These are phyloP conservation scores for Sporophila hypoxantha DNA, from an alignment of 2,113 vertebrate species.

Conservation along the genomic window DNA sequence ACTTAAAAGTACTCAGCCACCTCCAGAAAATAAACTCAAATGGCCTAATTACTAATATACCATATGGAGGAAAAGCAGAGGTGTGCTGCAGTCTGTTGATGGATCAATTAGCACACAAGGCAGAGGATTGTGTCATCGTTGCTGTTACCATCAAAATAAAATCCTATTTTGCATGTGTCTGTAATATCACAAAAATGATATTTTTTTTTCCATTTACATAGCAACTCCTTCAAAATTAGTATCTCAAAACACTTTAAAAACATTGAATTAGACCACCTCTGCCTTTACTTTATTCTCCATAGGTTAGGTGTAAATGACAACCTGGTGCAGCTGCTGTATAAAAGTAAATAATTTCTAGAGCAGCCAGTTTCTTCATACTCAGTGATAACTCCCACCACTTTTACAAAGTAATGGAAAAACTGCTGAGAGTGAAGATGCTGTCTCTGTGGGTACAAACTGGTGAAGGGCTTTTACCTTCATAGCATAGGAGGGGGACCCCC, in stretches of 20 bases:
- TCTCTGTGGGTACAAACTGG: conserved; percentile 29
- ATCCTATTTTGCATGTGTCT: conserved; percentile 21
- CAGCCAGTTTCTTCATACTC: conserved; percentile 35
- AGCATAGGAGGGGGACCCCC: neutral
- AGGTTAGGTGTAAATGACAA: conserved; percentile 18
- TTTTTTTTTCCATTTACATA: neutral
- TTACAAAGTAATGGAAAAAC: conserved; percentile 18
- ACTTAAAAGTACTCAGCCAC: neutral
- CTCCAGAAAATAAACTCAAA: conserved; percentile 21
- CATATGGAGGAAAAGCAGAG: conserved; percentile 56
- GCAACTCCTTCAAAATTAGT: neutral
- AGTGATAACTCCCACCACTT: conserved; percentile 45
- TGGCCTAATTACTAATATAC: conserved; percentile 42
- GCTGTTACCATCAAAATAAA: conserved; percentile 27
- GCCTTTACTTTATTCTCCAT: neutral
- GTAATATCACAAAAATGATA: neutral
- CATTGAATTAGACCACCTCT: neutral
- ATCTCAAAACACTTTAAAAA: conserved; percentile 1
- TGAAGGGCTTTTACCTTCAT: conserved; percentile 16
- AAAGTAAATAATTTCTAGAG: conserved; percentile 45
- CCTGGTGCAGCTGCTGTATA: neutral
- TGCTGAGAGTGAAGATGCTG: conserved; percentile 49
- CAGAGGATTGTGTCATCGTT: conserved; percentile 27
- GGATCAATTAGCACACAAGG: conserved; percentile 37
- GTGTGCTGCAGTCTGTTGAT: conserved; percentile 51